Evolutionary conservation across 2,797 vertebrate species (phyloP).

Genomic region (Anabas testudineus): DNA sequence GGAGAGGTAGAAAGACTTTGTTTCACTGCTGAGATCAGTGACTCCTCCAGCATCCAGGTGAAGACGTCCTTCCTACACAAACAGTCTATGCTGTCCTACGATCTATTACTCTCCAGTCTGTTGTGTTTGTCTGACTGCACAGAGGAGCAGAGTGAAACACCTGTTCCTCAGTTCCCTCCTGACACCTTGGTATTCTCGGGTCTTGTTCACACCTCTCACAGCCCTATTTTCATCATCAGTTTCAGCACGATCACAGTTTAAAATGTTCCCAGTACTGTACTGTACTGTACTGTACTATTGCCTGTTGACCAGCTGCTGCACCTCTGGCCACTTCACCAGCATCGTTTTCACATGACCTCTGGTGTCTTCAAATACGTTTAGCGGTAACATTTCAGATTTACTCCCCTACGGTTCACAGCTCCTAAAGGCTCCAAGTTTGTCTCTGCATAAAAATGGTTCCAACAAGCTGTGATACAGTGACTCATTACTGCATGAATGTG

Average conservation of each 20-base stretch:
- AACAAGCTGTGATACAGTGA: not conserved
- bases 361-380: not conserved
- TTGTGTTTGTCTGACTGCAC: not conserved
- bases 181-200: not conserved
- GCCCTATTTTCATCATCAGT: not conserved
- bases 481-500: fast-evolving
- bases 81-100: not conserved
- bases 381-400: not conserved
- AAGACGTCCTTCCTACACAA: too few relatives aligned
- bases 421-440: not conserved
- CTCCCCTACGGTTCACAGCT: too few relatives aligned
- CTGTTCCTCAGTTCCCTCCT: not conserved
- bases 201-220: constrained; percentile 7
- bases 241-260: not conserved
- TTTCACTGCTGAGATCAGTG: not conserved
- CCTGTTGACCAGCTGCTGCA: too few relatives aligned
- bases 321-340: too few relatives aligned
- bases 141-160: not conserved
- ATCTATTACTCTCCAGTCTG: not conserved
- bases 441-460: not conserved
- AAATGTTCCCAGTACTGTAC: not conserved
- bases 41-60: too few relatives aligned
- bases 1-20: not conserved
- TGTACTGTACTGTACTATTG: too few relatives aligned
- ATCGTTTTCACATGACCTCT: not conserved